Base-by-base conservation (phyloP, 2,888 invertebrate genomes). In the Aspidiotus destructor region DNA sequence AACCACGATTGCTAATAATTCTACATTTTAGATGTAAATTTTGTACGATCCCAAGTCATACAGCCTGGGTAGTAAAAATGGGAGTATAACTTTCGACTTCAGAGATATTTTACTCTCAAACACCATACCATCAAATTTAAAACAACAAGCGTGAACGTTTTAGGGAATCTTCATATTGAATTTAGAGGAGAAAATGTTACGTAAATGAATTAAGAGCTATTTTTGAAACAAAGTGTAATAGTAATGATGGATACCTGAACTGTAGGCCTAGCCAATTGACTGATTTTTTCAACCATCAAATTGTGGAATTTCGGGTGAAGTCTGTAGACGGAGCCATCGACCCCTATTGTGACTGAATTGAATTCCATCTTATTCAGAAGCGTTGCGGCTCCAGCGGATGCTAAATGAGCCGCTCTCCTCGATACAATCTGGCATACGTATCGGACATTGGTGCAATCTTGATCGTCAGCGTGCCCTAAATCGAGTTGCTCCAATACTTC, bases 261-360 rank as follows among this genome's bases (percentile, higher is more conserved):
- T 70, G 84, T 84, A 1, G 89, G 87, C 71, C 82, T 83, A 57
- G 89, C 84, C 71, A 95, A 82, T 74, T 86, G 82, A 67, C 83
- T 79, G 73, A 93, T 92, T 80, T 92, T 93, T 74, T 89, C 88
- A 75, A 86, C 86, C 93, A 97, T 96, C 75, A 95, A 84, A 78
- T 91, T 85, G 78, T 95, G 93, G 84, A 97, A 97, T 80, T 92
- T 89, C 8, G 97, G 97, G 79, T 98, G 97, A 82, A 89, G 95
- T 74, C 96, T 86, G 75, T 83, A 85, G 13, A 85, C 80, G 13
- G 83, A 83, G 42, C 85, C 85, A 74, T 85, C 85, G 42, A 85
- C 83, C n/a, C 82, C 85, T 10, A 85, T 82, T 0, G 83, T 83
- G 28, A 83, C 84, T 73, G 84, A 84, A 16, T 89, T 85, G 75